Conservation (phyloP, 35 echinoderm and acorn worm species). For the Lytechinus variegatus region DNA sequence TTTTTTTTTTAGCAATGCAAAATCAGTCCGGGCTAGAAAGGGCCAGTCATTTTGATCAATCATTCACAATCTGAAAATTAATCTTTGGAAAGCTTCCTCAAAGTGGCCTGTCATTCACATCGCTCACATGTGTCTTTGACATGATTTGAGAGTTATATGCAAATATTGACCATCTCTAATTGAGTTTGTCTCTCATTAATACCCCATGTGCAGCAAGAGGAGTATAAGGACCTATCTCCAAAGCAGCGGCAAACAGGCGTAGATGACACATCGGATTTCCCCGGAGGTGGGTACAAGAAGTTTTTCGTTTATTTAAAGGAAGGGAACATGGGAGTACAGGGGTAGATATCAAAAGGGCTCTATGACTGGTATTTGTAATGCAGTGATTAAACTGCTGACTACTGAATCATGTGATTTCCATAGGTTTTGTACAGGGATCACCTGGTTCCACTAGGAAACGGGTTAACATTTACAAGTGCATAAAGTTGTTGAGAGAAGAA, state of each 20-base stretch:
- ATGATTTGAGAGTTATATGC: background rate
- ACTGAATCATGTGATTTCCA: too few relatives aligned
- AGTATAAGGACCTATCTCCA: slow-evolving; percentile 67
- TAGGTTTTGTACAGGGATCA: too few relatives aligned
- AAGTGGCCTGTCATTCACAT: background rate
- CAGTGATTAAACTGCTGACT: too few relatives aligned
- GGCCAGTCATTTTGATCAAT: background rate
- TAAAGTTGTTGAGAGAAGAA: background rate
- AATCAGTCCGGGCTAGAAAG: background rate
- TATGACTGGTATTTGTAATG: too few relatives aligned
- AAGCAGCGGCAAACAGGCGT: slow-evolving; percentile 72
- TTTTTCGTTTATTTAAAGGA: too few relatives aligned
- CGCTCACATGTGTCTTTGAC: background rate
- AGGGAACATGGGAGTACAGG: too few relatives aligned
- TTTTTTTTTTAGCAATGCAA: background rate
- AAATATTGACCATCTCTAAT: background rate
- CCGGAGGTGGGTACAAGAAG: slow-evolving; percentile 48
- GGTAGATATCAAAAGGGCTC: too few relatives aligned
- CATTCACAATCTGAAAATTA: background rate
- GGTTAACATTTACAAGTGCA: background rate
- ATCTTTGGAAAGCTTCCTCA: background rate
- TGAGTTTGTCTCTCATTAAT: slow-evolving; percentile 35
- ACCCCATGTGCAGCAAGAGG: slow-evolving; percentile 62
- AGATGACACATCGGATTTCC: slow-evolving; percentile 66
- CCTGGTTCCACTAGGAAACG: too few relatives aligned